Evolutionary conservation across 2,888 invertebrate species (phyloP), one percentile per base, ranked within the genome.

Genomic region (Tetragonisca angustula): DNA sequence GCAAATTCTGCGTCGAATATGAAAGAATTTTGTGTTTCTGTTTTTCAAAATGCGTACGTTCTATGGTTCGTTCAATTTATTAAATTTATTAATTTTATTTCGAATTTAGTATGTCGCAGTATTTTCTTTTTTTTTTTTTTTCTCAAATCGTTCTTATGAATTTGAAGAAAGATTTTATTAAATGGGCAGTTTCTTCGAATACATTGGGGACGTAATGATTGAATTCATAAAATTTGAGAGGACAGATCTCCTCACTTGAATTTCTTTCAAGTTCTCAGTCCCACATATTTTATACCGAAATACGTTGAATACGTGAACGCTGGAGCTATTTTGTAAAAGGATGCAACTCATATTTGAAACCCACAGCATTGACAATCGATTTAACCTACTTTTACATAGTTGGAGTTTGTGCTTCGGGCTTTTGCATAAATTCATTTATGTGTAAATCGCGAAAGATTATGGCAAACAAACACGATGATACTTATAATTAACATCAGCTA

Each of bases 381-480:
- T 70, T 36, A 70, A 70, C 54, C 69, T 70, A 54, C n/a, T 70
- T 70, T 54, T 54, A 32, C 69, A 70, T 70, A 15, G 24, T 17
- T 24, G 49, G 5, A 27, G 21, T n/a, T 54, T 15, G 15, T 54
- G 21, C 32, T n/a, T 27, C 13, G 32, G 9, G 21, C 21, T 21
- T 32, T 54, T 54, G 52, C 52, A 70, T n/a, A 52, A 32, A 70
- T 70, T 70, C 69, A 54, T 70, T 70, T 65, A 65, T 6, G 65
- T 65, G n/a, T 65, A 65, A 43, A 65, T 65, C 43, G 43, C 4
- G 15, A 17, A 36, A 32, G 32, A 70, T 70, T 17, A 70, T 36
- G 21, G 54, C 15, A 6, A n/a, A 36, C 21, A 32, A 21, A 32
- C 32, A 15, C 21, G 69, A 43, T 13, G 52, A 21, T 36, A 36